These are phyloP conservation scores for Diogma glabrata DNA, from an alignment of 2,888 invertebrate species.

Conservation along the genomic window DNA sequence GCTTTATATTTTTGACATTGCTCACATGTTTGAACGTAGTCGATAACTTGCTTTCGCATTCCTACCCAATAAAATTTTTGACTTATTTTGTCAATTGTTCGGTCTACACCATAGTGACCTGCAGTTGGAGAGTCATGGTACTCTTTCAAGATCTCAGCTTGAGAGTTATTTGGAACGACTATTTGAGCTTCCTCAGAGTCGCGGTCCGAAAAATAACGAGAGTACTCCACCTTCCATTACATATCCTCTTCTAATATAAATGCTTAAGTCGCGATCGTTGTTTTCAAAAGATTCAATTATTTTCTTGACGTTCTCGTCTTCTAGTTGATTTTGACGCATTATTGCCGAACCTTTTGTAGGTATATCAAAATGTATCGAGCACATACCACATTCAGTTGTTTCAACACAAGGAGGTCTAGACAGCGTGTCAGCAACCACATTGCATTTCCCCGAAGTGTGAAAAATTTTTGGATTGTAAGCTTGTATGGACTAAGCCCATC, in stretches of 20 bases:
- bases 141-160: conserved; percentile 13
- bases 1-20: conserved; percentile 26
- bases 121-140: conserved; percentile 19
- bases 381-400: too few relatives aligned
- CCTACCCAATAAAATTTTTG: conserved; percentile 23
- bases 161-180: conserved; percentile 16
- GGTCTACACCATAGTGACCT: conserved; percentile 23
- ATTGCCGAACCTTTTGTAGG: too few relatives aligned
- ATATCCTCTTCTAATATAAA: conserved; percentile 20
- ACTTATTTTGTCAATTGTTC: conserved; percentile 18
- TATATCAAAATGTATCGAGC: too few relatives aligned
- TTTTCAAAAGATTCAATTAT: conserved; percentile 19
- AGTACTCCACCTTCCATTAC: conserved; percentile 20
- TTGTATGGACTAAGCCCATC: too few relatives aligned
- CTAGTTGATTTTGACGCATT: too few relatives aligned
- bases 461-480: too few relatives aligned
- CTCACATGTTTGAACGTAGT: conserved; percentile 23
- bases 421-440: too few relatives aligned
- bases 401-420: too few relatives aligned
- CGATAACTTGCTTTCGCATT: conserved; percentile 22
- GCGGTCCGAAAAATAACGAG: conserved; percentile 15
- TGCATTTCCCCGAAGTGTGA: too few relatives aligned
- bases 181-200: conserved; percentile 11
- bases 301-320: too few relatives aligned
- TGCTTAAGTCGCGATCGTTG: conserved; percentile 8